Evolutionary conservation across 2,113 vertebrate species (phyloP).

Genomic region (Megaleporinus macrocephalus): DNA sequence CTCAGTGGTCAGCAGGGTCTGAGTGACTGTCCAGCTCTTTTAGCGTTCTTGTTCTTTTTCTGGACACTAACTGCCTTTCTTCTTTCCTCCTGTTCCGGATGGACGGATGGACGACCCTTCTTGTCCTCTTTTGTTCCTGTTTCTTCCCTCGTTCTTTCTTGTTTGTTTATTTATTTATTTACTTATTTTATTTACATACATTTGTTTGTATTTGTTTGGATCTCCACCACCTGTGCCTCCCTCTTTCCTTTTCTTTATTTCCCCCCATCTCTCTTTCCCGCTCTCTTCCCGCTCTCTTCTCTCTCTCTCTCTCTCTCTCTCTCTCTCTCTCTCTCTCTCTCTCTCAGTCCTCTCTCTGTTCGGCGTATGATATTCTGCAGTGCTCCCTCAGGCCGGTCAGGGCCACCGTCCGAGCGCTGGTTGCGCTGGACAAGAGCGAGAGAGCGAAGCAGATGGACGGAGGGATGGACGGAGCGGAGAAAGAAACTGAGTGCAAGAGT

Average conservation of each 20-base stretch:
- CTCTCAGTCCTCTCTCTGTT: conserved; percentile 90
- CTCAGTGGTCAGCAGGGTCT: neutral
- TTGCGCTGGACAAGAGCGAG: conserved; percentile 69
- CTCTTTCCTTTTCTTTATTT: conserved; percentile 59
- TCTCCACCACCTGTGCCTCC: conserved; percentile 69
- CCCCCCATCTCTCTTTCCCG: conserved; percentile 56
- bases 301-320: conserved; percentile 56
- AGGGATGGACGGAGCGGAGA: conserved; percentile 60
- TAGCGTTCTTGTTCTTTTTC: conserved; percentile 19
- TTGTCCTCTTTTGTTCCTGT: conserved; percentile 58
- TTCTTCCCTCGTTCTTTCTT: conserved; percentile 56
- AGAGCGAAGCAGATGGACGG: conserved; percentile 39
- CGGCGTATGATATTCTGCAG: conserved; percentile 93
- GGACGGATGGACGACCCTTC: conserved; percentile 32
- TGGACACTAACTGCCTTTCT: conserved; percentile 52
- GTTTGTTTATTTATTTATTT: too few species aligned
- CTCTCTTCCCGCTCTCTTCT: conserved; percentile 66
- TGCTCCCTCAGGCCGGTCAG: conserved; percentile 87
- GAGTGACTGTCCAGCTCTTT: neutral
- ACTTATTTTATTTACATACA: too few species aligned
- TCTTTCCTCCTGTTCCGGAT: conserved; percentile 39
- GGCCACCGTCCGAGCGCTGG: conserved; percentile 84
- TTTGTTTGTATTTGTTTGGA: conserved; percentile 57
- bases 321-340: conserved; percentile 69
- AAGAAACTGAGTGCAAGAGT: conserved; percentile 62